phyloP scores from a whole-genome alignment of 2,797 vertebrate species.

The Gambusia yucatana region DNA sequence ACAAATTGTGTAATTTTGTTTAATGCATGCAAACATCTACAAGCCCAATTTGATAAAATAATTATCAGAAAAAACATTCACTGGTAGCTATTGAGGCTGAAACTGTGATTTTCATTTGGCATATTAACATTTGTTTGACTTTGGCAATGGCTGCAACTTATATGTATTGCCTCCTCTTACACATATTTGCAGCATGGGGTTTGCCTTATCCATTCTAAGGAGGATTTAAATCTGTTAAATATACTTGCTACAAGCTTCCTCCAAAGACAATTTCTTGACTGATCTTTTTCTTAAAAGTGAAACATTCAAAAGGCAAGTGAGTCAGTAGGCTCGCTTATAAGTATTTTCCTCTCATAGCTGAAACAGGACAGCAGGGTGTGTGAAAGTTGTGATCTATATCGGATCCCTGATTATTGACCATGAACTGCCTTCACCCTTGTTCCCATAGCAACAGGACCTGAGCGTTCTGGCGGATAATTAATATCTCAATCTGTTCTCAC shows the following conservation, averaged over 20 bases:
- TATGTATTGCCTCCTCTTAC: slow-evolving; percentile 18
- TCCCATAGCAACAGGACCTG: slow-evolving; percentile 72
- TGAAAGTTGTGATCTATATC: slow-evolving; percentile 43
- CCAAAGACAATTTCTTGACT: slow-evolving; percentile 34
- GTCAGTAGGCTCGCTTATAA: slow-evolving; percentile 6
- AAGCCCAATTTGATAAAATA: slow-evolving; percentile 8
- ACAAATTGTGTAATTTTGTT: not conserved
- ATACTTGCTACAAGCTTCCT: slow-evolving; percentile 28
- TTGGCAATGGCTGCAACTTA: slow-evolving; percentile 19
- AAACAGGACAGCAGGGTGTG: not conserved
- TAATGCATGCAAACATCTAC: slow-evolving; percentile 6
- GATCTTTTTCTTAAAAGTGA: not conserved
- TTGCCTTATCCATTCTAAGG: slow-evolving; percentile 65
- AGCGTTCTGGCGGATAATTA: slow-evolving; percentile 73
- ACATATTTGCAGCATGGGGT: slow-evolving; percentile 65
- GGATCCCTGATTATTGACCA: slow-evolving; percentile 52
- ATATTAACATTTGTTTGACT: slow-evolving; percentile 30
- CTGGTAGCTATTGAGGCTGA: slow-evolving; percentile 15
- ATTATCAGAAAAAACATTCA: not conserved
- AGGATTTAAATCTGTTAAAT: slow-evolving; percentile 34
- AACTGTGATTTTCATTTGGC: slow-evolving; percentile 23
- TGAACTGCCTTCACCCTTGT: slow-evolving; percentile 67
- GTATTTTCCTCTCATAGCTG: slow-evolving; percentile 10
- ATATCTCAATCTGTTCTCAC: slow-evolving; percentile 60
- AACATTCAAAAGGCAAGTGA: not conserved